phyloP scores from a whole-genome alignment of 2,888 invertebrate species.

The Drosophila neotestacea region DNA sequence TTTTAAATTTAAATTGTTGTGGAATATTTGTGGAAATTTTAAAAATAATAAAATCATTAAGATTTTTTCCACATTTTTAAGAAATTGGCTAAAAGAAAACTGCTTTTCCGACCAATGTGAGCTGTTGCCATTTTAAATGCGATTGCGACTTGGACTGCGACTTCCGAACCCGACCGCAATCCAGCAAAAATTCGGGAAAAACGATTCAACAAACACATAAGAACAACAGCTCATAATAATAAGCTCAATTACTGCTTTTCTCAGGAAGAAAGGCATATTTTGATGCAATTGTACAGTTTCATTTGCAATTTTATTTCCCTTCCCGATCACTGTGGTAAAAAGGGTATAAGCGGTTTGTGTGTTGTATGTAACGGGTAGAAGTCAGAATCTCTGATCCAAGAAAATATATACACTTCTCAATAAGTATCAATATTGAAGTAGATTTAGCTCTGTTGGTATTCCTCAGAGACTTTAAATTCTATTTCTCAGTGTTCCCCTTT shows the following conservation, averaged over 20 bases:
- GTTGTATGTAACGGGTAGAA: neutral
- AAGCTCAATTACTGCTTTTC: constrained; percentile 56
- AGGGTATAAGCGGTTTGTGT: neutral
- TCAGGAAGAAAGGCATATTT: constrained; percentile 21
- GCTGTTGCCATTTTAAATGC: constrained; percentile 73
- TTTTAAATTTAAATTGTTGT: no score
- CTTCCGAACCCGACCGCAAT: neutral
- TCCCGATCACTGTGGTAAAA: neutral
- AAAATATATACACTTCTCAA: neutral
- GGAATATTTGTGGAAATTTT: no score
- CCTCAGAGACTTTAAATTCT: no score
- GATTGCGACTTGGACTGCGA: constrained; percentile 5
- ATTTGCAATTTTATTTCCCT: constrained; percentile 38
- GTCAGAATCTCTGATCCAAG: no score
- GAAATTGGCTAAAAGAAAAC: no score
- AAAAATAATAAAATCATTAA: no score
- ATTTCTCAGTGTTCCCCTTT: no score
- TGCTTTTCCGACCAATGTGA: neutral
- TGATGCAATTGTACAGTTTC: constrained; percentile 36
- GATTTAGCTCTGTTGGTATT: neutral
- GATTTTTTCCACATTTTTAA: no score
- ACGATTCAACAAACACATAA: constrained; percentile 15
- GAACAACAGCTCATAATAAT: constrained; percentile 46
- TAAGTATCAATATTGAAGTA: neutral
- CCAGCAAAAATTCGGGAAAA: constrained; percentile 53